These are phyloP conservation scores for Stichodactyla helianthus DNA, from an alignment of 64 coral and sea anemone genomes.

Conservation along the genomic window DNA sequence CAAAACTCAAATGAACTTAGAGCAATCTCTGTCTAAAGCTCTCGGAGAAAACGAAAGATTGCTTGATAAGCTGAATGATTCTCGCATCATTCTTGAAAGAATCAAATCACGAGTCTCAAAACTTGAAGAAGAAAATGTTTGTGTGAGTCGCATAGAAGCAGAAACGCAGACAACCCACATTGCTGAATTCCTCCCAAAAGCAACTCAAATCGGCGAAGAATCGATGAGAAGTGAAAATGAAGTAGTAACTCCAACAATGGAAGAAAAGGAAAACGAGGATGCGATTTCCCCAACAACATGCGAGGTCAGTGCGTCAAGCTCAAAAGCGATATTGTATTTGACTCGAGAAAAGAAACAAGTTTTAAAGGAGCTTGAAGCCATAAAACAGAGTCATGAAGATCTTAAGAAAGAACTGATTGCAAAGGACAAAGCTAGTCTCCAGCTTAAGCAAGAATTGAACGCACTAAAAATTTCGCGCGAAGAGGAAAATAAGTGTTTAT, in stretches of 20 bases:
- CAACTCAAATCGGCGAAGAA: not conserved
- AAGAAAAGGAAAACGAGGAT: not conserved
- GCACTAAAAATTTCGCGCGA: constrained; percentile 48
- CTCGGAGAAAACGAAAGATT: constrained; percentile 39
- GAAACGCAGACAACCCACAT: not conserved
- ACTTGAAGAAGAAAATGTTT: constrained; percentile 28
- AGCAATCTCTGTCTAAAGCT: constrained; percentile 46
- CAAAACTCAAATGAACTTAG: constrained; percentile 40
- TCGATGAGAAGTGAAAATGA: not conserved
- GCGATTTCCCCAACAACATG: not conserved
- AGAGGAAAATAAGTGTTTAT: constrained; percentile 69
- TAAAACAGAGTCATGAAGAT: constrained; percentile 3
- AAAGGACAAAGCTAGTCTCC: constrained; percentile 26
- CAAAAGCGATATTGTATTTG: constrained; percentile 18
- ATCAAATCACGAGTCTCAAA: constrained; percentile 9
- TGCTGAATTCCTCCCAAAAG: not conserved
- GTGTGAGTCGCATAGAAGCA: not conserved
- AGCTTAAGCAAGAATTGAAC: constrained; percentile 54
- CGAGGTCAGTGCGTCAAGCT: not conserved
- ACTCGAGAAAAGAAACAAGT: constrained; percentile 24
- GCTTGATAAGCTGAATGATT: constrained; percentile 42
- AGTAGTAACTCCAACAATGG: not conserved
- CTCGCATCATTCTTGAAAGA: constrained; percentile 26
- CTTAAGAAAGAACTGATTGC: constrained; percentile 41
- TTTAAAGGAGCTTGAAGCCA: not conserved